Base-by-base conservation (phyloP, 2,888 invertebrate species). In the Saturnia pavonia region DNA sequence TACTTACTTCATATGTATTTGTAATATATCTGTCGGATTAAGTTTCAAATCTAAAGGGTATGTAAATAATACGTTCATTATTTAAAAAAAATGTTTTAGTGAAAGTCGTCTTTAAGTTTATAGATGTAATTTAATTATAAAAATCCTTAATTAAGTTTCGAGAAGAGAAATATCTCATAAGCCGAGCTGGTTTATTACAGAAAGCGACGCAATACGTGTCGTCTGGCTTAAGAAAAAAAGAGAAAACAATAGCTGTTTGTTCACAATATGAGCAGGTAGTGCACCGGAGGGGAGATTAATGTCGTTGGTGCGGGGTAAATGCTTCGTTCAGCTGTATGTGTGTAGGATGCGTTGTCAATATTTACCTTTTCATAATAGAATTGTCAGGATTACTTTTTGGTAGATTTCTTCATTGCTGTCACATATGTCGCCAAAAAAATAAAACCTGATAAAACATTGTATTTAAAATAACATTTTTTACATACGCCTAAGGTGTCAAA, bases 191-290 rank as follows among this genome's bases (percentile, higher is more conserved):
- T 73, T 74, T 75, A 75, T 78, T 73, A 74, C 75, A 74, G 73
- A 66, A 71, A 72, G 75, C 70, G 70, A 75, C 74, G 74, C 74
- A 75, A 77, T 78, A 76, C 73, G 74, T 75, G 77, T 70, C 72
- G 77, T 75, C 76, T 78, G 77, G 78, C 75, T 78, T 76, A 75
- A 77, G 74, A 78, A 77, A 78, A 78, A 76, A 77, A 78, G 7
- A 51, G 16, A 51, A 57, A 57, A 57, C 76, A n/a, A n/a, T n/a
- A n/a, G 77, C 75, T 74, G 70, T 71, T 73, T 70, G 75, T 73
- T 45, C 68, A 76, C 75, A 74, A 77, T 74, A 74, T 72, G 77
- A 71, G 71, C 68, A 71, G 68, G 67, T 73, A 75, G 73, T 74
- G 74, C 76, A 77, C 78, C 77, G 76, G 77, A n/a, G 70, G 70